Evolutionary conservation across 2,888 invertebrate genomes (phyloP).

Genomic region (Drosophila testacea): DNA sequence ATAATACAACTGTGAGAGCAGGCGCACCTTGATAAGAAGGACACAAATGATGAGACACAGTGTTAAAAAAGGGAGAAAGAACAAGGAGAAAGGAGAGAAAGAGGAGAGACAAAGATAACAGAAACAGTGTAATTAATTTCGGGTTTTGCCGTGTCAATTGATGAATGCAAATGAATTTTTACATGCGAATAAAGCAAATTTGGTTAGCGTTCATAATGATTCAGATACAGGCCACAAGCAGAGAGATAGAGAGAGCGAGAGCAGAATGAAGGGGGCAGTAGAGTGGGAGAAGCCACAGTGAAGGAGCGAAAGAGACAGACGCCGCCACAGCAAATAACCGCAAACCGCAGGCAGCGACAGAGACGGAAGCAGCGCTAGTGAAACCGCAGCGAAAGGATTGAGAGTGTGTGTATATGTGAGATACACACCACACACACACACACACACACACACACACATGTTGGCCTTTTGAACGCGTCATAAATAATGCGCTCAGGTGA

Average conservation of each 20-base stretch:
- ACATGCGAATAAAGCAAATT: slow-evolving; percentile 42
- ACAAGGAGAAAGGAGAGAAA: not conserved
- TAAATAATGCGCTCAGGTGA: slow-evolving; percentile 69
- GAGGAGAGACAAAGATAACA: slow-evolving; percentile 9
- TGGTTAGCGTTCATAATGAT: slow-evolving; percentile 59
- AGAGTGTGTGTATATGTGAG: slow-evolving; percentile 19
- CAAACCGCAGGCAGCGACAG: slow-evolving; percentile 55
- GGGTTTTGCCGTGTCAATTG: slow-evolving; percentile 34
- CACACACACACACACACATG: not conserved
- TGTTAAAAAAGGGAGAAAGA: not conserved
- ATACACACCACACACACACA: not conserved
- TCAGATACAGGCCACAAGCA: slow-evolving; percentile 27
- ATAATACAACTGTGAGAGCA: slow-evolving; percentile 23
- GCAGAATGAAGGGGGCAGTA: not conserved
- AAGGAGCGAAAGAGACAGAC: slow-evolving; percentile 31
- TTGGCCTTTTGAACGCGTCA: slow-evolving; percentile 52
- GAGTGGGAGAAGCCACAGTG: slow-evolving; percentile 1
- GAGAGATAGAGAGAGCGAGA: not conserved
- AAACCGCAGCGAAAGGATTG: slow-evolving; percentile 71
- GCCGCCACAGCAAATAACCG: slow-evolving; percentile 57
- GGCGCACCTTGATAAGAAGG: slow-evolving; percentile 25
- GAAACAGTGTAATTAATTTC: slow-evolving; percentile 72
- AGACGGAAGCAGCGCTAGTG: slow-evolving; percentile 30
- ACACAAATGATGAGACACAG: slow-evolving; percentile 13
- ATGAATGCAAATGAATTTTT: slow-evolving; percentile 73